Conservation (phyloP, 2,888 invertebrate species). For the Anarsia innoxiella region DNA sequence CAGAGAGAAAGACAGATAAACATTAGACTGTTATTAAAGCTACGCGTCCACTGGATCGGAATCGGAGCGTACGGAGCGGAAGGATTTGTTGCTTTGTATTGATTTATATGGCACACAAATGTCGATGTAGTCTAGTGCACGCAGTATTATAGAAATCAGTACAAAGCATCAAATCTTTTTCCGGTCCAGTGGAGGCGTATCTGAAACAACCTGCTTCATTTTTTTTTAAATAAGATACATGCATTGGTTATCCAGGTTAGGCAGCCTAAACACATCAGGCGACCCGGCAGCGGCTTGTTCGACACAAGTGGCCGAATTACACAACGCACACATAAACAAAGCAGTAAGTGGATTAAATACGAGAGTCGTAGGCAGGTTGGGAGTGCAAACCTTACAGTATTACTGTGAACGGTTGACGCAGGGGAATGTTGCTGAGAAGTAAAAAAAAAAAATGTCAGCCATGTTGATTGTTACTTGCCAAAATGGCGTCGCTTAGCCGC, state of each 20-base stretch:
- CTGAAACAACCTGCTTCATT: no score
- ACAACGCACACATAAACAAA: constrained; percentile 75
- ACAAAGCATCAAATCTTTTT: neutral
- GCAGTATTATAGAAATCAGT: neutral
- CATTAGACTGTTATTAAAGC: no score
- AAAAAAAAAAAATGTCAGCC: no score
- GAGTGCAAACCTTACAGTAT: constrained; percentile 20
- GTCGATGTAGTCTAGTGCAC: no score
- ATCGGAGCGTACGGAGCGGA: neutral
- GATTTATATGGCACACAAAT: no score
- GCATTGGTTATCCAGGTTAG: constrained; percentile 47
- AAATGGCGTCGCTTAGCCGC: no score
- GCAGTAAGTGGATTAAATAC: constrained; percentile 20
- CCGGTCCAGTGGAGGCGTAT: no score
- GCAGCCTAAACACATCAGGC: constrained; percentile 69
- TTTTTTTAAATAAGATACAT: neutral
- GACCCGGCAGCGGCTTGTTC: constrained; percentile 79
- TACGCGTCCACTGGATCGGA: no score
- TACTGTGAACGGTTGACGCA: no score
- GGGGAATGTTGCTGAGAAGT: no score
- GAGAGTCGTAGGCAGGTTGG: constrained; percentile 23
- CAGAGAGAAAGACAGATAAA: no score
- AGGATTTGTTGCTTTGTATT: neutral
- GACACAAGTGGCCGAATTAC: constrained; percentile 76
- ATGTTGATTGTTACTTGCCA: no score